phyloP scores from a whole-genome alignment of 2,888 invertebrate genomes.

The Aleiodes leptofemur region DNA sequence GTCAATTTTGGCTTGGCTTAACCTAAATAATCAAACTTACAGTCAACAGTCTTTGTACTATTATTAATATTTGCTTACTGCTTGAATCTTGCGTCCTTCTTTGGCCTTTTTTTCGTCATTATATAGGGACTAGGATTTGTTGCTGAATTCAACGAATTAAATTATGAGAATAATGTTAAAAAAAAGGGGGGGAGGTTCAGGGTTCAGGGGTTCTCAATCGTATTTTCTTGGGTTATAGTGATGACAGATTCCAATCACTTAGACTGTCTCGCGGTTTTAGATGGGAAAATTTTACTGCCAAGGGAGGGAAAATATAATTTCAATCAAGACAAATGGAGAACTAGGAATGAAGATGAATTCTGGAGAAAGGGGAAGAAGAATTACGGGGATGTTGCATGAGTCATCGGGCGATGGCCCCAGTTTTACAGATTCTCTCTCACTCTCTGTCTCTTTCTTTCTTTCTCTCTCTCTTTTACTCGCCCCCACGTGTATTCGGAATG shows the following conservation, averaged over 20 bases:
- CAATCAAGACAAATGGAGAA: constrained; percentile 57
- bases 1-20: too few species aligned
- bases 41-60: too few species aligned
- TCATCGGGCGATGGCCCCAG: constrained; percentile 61
- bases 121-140: too few species aligned
- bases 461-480: constrained; percentile 35
- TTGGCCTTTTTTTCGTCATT: too few species aligned
- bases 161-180: too few species aligned
- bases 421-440: constrained; percentile 40
- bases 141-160: too few species aligned
- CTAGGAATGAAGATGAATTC: constrained; percentile 41
- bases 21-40: too few species aligned
- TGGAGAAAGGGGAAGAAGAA: constrained; percentile 43
- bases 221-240: neutral
- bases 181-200: too few species aligned
- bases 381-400: constrained; percentile 70
- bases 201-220: neutral
- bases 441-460: constrained; percentile 32
- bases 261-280: neutral
- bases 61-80: too few species aligned
- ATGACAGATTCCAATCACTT: constrained; percentile 22
- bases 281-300: constrained; percentile 39
- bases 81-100: too few species aligned
- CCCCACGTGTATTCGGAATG: constrained; percentile 31
- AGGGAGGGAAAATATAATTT: constrained; percentile 64